phyloP scores from a whole-genome alignment of 1,140 invertebrate genomes.

The Zaprionus taronus region DNA sequence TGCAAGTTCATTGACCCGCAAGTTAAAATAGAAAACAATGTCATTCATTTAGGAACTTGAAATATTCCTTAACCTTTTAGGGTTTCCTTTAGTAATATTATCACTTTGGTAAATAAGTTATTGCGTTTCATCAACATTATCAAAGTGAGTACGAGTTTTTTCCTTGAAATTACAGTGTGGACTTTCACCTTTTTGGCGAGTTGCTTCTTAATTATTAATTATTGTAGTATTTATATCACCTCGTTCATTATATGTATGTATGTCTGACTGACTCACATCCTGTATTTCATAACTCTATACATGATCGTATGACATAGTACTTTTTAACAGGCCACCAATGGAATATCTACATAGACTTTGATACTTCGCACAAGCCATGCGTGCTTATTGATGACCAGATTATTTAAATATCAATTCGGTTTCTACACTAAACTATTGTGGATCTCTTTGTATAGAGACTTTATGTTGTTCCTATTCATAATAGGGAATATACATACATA shows the following conservation, averaged over 20 bases:
- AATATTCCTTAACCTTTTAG: neutral
- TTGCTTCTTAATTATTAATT: slow-evolving; percentile 68
- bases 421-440: neutral
- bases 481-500: no score
- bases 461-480: neutral
- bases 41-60: neutral
- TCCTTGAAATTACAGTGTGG: slow-evolving; percentile 32
- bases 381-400: neutral
- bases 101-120: neutral
- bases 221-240: slow-evolving; percentile 56
- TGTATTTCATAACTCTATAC: slow-evolving; percentile 34
- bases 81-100: neutral
- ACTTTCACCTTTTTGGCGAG: slow-evolving; percentile 39
- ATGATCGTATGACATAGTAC: slow-evolving; percentile 48
- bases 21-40: neutral
- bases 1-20: slow-evolving; percentile 55
- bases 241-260: slow-evolving; percentile 52
- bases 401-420: slow-evolving; percentile 4
- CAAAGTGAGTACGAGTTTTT: slow-evolving; percentile 8
- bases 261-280: slow-evolving; percentile 60
- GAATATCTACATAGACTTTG: slow-evolving; percentile 32
- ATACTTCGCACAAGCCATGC: slow-evolving; percentile 10
- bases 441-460: neutral
- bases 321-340: slow-evolving; percentile 17
- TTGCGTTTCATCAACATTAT: slow-evolving; percentile 25